Evolutionary conservation across 2,888 invertebrate genomes (phyloP).

Genomic region (Andrena bicolor): DNA sequence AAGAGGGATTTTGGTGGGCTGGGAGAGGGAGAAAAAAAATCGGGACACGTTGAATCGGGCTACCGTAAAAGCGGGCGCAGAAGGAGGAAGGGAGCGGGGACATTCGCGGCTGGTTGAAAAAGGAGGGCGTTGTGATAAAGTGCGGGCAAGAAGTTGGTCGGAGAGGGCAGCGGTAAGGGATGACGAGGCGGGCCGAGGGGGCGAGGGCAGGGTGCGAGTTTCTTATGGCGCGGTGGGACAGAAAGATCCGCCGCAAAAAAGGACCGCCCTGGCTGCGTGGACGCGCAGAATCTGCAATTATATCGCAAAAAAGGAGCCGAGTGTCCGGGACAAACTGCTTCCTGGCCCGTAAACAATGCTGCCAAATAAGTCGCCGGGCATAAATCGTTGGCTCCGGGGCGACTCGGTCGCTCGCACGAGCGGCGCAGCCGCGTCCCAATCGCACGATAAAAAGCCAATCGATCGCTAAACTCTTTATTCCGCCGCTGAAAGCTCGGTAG

Average conservation of each 20-base stretch:
- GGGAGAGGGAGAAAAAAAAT: constrained; percentile 58
- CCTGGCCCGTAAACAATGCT: constrained; percentile 75
- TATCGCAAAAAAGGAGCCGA: constrained; percentile 76
- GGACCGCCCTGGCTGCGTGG: constrained; percentile 73
- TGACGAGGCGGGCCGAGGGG: constrained; percentile 20
- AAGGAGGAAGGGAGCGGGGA: constrained; percentile 19
- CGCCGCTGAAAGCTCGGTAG: constrained; percentile 35
- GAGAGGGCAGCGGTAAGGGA: constrained; percentile 16
- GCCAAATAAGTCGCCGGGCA: constrained; percentile 74
- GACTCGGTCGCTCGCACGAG: constrained; percentile 27
- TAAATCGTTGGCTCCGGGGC: constrained; percentile 67
- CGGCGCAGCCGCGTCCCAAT: constrained; percentile 34
- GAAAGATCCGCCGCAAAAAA: constrained; percentile 72
- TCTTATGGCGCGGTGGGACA: constrained; percentile 66
- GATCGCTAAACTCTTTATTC: constrained; percentile 73
- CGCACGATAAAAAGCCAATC: constrained; percentile 69
- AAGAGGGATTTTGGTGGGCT: constrained; percentile 24
- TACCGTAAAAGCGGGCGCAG: constrained; percentile 60
- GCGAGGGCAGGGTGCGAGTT: constrained; percentile 55
- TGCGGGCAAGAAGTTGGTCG: constrained; percentile 36
- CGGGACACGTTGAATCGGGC: constrained; percentile 58
- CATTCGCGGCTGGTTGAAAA: constrained; percentile 51
- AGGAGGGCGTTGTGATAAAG: constrained; percentile 66
- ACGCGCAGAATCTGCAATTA: constrained; percentile 78
- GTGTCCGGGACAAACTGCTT: constrained; percentile 74